Evolutionary conservation across 2,888 invertebrate genomes (phyloP), one percentile per base, ranked within the genome.

Genomic region (Coenonympha arcania): DNA sequence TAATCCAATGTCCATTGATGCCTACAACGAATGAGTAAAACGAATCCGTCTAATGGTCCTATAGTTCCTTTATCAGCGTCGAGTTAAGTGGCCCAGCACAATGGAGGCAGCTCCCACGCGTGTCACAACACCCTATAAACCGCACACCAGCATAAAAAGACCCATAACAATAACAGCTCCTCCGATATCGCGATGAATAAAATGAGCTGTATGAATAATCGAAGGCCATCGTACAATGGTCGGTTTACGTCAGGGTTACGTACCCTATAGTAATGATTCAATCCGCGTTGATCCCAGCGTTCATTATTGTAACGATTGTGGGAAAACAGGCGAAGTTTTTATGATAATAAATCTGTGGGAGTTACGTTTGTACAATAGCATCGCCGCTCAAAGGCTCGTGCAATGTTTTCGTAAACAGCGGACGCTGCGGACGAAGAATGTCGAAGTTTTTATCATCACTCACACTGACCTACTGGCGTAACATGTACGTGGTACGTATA

Each of bases 41-140:
- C 85, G 85, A 85, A 85, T 84, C 76, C 74, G 55, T 69, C 77
- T 84, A 86, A 86, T 85, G 78, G 80, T 70, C 71, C 76, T 74
- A 77, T 77, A 78, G 80, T 80, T 80, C 83, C 76, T 80, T 82
- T 84, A 84, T 84, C 80, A 74, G 64, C 55, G 62, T 62, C 61
- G 73, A 84, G 83, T 84, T 83, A 85, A 85, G 84, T 83, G 82
- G n/a, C n/a, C 76, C 73, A 66, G 56, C 67, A 85, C 83, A 84
- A 85, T 83, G 69, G 74, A 75, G 65, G 69, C 74, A 61, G 79
- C 83, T 84, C 85, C 86, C 86, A 85, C 86, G 83, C 82, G 66
- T 79, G 84, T 84, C 84, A 84, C 74, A 82, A 84, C 82, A 85
- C 82, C 82, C 85, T 66, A 73, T 75, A 73, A 65, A 64, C 48